phyloP scores from a whole-genome alignment of 2,113 vertebrate genomes.

The Phasianus colchicus region DNA sequence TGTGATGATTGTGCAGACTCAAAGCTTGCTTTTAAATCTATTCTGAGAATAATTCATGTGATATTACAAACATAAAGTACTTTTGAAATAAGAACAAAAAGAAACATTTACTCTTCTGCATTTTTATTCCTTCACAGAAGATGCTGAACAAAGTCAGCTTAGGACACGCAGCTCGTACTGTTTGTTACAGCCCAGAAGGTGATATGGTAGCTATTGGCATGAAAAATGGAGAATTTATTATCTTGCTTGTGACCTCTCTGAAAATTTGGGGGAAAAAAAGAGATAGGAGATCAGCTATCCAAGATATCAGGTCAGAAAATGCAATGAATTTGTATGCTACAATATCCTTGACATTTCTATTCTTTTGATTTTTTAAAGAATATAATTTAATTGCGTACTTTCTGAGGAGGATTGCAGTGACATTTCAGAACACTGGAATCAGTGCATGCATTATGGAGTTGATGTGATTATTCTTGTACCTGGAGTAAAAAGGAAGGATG shows the following conservation, averaged over 20 bases:
- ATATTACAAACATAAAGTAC: background rate
- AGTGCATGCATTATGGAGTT: background rate
- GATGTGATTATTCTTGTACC: background rate
- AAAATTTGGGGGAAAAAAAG: conserved; percentile 99
- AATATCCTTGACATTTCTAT: background rate
- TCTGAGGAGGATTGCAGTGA: background rate
- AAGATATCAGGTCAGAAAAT: conserved; percentile 91
- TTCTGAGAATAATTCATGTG: background rate
- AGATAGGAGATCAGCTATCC: conserved; percentile 91
- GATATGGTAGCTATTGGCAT: conserved; percentile 99
- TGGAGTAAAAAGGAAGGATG: background rate
- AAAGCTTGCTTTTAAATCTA: background rate
- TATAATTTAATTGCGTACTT: background rate
- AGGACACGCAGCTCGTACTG: conserved; percentile 90
- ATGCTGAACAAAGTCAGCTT: conserved; percentile 97
- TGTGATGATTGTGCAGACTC: background rate
- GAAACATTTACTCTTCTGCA: conserved; percentile 20
- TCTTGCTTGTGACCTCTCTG: conserved; percentile 91
- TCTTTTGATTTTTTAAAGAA: background rate
- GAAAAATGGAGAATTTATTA: conserved; percentile 98
- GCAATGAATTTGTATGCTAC: background rate
- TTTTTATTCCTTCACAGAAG: conserved; percentile 84
- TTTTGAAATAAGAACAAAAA: background rate
- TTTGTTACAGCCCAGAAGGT: conserved; percentile 94
- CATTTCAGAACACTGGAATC: background rate